Base-by-base conservation (phyloP, 1,140 invertebrate species). In the Thalassaphorura encarpata region DNA sequence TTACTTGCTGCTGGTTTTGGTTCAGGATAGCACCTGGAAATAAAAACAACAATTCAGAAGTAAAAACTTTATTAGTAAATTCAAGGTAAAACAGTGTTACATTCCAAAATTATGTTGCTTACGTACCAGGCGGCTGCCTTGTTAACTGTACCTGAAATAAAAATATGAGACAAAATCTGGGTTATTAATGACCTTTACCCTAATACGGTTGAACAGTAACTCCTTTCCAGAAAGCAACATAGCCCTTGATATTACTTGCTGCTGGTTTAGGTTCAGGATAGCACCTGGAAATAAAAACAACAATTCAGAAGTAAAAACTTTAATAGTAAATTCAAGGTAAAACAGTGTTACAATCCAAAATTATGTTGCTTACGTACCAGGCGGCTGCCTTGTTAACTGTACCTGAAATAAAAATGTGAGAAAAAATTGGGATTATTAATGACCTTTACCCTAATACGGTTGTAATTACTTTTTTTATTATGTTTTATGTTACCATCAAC, bases 161-260 rank as follows among this genome's bases (percentile, higher is more conserved):
- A 8, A 15, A 27, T 8, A 39, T n/a, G n/a, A n/a, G n/a, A n/a
- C n/a, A n/a, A n/a, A n/a, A n/a, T n/a, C n/a, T n/a, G n/a, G n/a
- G n/a, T n/a, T n/a, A n/a, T n/a, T n/a, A n/a, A n/a, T n/a, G n/a
- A n/a, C n/a, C n/a, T n/a, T n/a, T n/a, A n/a, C n/a, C n/a, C n/a
- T n/a, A n/a, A n/a, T n/a, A n/a, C 33, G 33, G n/a, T 36, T 11
- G n/a, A 36, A 36, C n/a, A 11, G 33, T 36, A 33, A 58, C 51
- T 27, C 56, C 56, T 53, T 58, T 58, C 50, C 51, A 58, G 36
- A 58, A 58, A 4, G 56, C 56, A n/a, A 53, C 31, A 21, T n/a
- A 31, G 2, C 43, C 56, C 39, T 46, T 53, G 56, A 58, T 58
- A 5, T 58, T 46, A 11, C n/a, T 26, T n/a, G 56, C 56, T 40